Conservation (phyloP, 2,888 invertebrate genomes). For the Acanthopleura granulata region DNA sequence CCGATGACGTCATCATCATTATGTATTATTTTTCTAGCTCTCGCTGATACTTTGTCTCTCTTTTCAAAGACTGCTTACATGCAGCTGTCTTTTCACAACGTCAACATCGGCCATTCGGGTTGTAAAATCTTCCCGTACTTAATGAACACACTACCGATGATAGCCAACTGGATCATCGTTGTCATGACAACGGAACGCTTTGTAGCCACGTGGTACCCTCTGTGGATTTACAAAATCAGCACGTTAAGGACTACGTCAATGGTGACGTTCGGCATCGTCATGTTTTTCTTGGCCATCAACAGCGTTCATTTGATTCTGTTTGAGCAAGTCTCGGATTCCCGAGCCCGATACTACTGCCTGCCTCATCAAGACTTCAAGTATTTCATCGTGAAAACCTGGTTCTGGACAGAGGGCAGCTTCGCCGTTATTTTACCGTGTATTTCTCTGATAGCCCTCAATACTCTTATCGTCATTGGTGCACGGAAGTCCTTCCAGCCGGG, state of each 20-base stretch:
- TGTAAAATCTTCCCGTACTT: conserved; percentile 2
- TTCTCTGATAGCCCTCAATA: neutral
- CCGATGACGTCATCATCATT: conserved; percentile 6
- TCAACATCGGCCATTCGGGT: neutral
- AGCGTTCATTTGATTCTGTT: conserved; percentile 12
- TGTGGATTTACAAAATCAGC: neutral
- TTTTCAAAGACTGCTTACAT: conserved; percentile 1
- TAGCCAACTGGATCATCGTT: conserved; percentile 15
- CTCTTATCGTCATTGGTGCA: conserved; percentile 3
- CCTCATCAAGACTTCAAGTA: neutral
- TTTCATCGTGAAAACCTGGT: neutral
- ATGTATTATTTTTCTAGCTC: conserved; percentile 6
- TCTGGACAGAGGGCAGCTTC: conserved; percentile 10
- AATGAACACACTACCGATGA: neutral
- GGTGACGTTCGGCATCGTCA: neutral
- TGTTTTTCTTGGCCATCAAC: conserved; percentile 12
- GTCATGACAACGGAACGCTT: conserved; percentile 8
- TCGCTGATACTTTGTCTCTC: neutral
- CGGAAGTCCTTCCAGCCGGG: neutral
- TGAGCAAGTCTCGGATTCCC: neutral
- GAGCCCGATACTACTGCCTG: neutral
- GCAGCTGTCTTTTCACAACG: conserved; percentile 3
- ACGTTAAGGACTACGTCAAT: neutral
- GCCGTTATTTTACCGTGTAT: neutral
- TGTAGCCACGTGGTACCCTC: conserved; percentile 11